Evolutionary conservation across 2,888 invertebrate species (phyloP).

Genomic region (Eristalis tenax): DNA sequence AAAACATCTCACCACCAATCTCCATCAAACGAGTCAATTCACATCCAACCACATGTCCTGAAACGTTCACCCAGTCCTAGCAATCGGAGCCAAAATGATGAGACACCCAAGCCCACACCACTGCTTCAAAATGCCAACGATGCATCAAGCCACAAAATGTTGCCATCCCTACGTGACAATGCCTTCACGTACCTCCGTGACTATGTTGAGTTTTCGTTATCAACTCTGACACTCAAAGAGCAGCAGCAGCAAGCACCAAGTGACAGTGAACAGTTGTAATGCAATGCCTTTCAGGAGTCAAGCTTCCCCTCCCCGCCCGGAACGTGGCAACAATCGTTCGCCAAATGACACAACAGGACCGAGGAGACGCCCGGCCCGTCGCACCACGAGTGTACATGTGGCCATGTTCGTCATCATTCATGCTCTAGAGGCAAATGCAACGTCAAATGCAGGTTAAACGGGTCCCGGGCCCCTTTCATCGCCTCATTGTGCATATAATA

Average conservation of each 20-base stretch:
- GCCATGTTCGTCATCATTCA: constrained; percentile 6
- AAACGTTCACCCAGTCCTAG: neutral
- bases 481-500: constrained; percentile 8
- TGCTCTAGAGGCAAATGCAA: constrained; percentile 15
- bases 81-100: neutral
- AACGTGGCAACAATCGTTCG: neutral
- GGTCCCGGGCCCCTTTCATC: neutral
- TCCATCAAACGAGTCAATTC: neutral
- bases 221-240: neutral
- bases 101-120: neutral
- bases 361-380: neutral
- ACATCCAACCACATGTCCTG: neutral
- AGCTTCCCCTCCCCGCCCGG: neutral
- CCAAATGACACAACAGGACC: neutral
- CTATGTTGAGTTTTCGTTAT: constrained; percentile 24
- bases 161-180: constrained; percentile 19
- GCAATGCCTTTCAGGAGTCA: constrained; percentile 9
- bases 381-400: constrained; percentile 9
- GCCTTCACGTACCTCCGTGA: constrained; percentile 16
- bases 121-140: neutral
- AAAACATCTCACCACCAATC: neutral
- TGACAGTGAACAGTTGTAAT: constrained; percentile 12
- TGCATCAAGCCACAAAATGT: constrained; percentile 17
- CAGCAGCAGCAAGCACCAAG: neutral
- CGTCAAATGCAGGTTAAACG: constrained; percentile 49